Evolutionary conservation across 2,113 vertebrate genomes (phyloP), one percentile per base, ranked within the genome.

Genomic region (Candoia aspera): DNA sequence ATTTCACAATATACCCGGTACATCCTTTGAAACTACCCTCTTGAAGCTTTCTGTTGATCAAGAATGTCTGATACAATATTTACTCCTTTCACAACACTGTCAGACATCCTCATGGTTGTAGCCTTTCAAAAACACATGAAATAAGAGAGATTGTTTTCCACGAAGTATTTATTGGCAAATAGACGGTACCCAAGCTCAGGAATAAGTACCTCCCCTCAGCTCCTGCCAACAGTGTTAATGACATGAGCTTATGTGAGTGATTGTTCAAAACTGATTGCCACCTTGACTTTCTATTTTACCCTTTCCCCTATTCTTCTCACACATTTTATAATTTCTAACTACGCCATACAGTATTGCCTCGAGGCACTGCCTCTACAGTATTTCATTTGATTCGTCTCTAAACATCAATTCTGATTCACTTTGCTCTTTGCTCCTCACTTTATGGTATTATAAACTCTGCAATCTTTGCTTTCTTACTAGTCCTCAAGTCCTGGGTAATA

Each of bases 81-180:
- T 92, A 24, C 17, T 57, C 92, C 91, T 2, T 55, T 13, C 54
- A 60, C 37, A 94, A 64, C 90, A 86, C 26, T 79, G 92, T 88
- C 42, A 62, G 19, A 10, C 29, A 33, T 17, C 26, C 6, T 60
- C 59, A 19, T 37, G 10, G 26, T 64, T 64, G 26, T 29, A 29
- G 23, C 24, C 53, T n/a, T 42, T 37, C 53, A 87, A 5, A 37
- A 24, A 15, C 24, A 91, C 5, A 86, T 19, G 49, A 84, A 85
- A 24, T 42, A 53, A 58, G 57, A 24, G 53, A 11, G 46, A 5
- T 64, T 85, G 84, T 29, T 42, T 64, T 24, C 29, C 29, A 64
- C 59, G 33, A 53, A 64, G 29, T 17, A 86, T 11, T 23, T 21
- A 26, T 11, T 23, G 2, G 62, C 49, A 73, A 79, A 13, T 6